Conservation (phyloP, 2,797 vertebrate species). For the Margarornis squamiger region DNA sequence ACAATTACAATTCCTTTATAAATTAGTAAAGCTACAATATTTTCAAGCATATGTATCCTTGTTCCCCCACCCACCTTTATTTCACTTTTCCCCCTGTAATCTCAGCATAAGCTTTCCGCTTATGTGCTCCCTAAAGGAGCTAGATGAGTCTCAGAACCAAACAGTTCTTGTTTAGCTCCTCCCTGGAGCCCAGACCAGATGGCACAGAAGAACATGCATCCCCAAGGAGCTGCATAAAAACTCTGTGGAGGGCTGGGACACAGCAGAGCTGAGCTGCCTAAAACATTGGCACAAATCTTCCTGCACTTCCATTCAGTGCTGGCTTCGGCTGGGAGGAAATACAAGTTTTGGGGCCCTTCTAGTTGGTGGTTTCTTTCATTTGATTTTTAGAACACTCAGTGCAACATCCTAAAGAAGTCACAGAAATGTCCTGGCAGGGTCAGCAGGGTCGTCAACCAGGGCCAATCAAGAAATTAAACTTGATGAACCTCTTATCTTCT, state of each 20-base stretch:
- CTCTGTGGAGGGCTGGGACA: background rate
- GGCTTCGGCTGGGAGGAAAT: background rate
- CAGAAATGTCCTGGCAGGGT: background rate
- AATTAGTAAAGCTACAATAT: background rate
- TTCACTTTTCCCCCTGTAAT: background rate
- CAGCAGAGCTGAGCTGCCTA: background rate
- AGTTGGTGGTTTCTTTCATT: background rate
- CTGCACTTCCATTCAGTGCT: background rate
- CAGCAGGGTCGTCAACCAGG: background rate
- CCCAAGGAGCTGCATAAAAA: constrained; percentile 2
- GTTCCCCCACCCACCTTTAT: background rate
- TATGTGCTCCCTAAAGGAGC: background rate
- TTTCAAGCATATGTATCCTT: background rate
- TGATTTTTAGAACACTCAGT: background rate
- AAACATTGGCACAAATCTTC: background rate
- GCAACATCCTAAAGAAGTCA: background rate
- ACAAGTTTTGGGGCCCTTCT: background rate
- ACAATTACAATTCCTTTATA: background rate
- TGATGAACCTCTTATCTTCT: background rate
- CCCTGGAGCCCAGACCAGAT: constrained; percentile 30
- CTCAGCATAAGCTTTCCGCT: background rate
- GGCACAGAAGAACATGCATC: background rate
- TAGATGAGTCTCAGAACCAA: background rate
- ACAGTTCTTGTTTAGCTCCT: constrained; percentile 20
- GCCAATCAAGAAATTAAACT: background rate